Conservation (phyloP, 2,888 invertebrate species). For the Erebia epiphron region DNA sequence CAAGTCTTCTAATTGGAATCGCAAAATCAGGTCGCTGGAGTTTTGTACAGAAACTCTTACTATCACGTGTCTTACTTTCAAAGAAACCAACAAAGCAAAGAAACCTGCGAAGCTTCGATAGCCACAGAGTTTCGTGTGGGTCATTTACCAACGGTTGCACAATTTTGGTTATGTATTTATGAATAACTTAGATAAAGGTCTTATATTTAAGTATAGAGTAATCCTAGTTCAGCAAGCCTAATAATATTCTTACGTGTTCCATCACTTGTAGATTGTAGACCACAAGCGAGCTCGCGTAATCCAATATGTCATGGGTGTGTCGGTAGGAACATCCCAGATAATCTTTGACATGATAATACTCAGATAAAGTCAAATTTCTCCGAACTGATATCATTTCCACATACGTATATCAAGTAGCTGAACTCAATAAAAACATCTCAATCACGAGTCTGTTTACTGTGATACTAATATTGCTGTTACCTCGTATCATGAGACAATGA, state of each 20-base stretch:
- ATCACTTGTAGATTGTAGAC: constrained; percentile 1
- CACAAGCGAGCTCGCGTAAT: background rate
- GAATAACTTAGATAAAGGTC: no score
- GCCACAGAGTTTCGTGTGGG: no score
- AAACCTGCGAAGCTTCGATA: no score
- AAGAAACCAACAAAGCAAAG: background rate
- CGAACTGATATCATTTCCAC: constrained; percentile 3
- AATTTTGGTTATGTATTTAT: no score
- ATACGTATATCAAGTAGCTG: background rate
- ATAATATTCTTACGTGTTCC: background rate
- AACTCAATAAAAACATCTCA: constrained; percentile 9
- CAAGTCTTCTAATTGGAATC: background rate
- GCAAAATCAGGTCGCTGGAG: background rate
- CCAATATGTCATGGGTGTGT: background rate
- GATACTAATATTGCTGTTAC: constrained; percentile 17
- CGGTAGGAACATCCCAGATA: background rate
- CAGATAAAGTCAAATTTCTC: constrained; percentile 3
- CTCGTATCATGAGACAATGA: constrained; percentile 38
- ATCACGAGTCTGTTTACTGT: constrained; percentile 25
- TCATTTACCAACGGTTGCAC: no score
- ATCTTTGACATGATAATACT: background rate
- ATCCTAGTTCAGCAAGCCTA: background rate
- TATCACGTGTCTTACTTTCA: background rate
- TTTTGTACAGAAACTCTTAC: background rate
- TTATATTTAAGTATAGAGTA: no score